These are phyloP conservation scores for Propithecus deckenii DNA, from an alignment of 2,797 vertebrate species.

Conservation along the genomic window DNA sequence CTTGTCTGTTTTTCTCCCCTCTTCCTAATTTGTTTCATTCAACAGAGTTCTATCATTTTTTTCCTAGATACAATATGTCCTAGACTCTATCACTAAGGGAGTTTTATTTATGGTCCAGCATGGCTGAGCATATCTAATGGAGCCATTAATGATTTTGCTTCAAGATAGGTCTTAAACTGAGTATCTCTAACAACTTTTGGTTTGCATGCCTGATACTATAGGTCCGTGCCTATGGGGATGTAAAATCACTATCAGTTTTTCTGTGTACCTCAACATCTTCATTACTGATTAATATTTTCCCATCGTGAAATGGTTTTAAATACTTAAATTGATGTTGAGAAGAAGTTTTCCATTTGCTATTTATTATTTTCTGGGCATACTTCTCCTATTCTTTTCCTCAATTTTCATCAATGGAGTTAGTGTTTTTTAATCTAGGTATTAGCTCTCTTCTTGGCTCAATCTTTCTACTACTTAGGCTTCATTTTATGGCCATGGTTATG, in stretches of 20 bases:
- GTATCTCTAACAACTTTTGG: background rate
- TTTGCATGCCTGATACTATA: background rate
- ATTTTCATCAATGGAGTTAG: background rate
- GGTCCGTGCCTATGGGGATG: background rate
- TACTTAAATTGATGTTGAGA: constrained; percentile 10
- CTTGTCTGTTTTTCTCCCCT: background rate
- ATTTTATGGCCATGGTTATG: background rate
- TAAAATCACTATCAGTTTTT: background rate
- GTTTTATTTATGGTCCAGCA: background rate
- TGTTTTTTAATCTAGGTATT: background rate
- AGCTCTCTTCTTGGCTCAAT: background rate
- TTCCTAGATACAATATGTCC: background rate
- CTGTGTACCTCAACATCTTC: background rate
- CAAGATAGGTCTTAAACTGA: background rate
- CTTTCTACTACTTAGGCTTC: background rate
- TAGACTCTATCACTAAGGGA: background rate
- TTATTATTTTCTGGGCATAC: background rate
- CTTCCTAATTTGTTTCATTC: background rate
- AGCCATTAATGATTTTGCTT: background rate
- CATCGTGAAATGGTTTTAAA: background rate
- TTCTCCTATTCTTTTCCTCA: background rate
- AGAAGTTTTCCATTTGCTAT: background rate
- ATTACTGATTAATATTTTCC: background rate
- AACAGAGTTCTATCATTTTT: background rate
- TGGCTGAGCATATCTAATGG: background rate